phyloP scores from a whole-genome alignment of 2,113 vertebrate species.

The Dicaeum eximium region DNA sequence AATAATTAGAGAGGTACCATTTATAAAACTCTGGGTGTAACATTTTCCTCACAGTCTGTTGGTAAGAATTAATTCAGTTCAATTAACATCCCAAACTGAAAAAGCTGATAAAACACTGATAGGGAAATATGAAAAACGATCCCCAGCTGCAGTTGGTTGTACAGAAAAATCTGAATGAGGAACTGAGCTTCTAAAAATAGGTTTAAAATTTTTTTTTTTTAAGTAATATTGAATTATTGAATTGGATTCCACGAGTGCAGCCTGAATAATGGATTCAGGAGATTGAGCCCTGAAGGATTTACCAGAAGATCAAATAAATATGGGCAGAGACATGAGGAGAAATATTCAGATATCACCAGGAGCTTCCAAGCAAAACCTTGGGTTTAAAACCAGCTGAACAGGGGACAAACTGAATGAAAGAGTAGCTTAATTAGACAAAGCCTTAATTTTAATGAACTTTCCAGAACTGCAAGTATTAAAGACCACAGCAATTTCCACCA shows the following conservation, averaged over 20 bases:
- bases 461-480: not conserved
- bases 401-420: not conserved
- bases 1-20: not conserved
- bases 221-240: conserved; percentile 10
- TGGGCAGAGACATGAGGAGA: not conserved
- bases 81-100: not conserved
- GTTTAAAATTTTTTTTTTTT: not conserved
- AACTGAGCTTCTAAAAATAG: not conserved
- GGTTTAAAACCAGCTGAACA: not conserved
- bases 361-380: not conserved
- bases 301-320: conserved; percentile 10
- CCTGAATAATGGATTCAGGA: conserved; percentile 4
- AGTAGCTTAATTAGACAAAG: not conserved
- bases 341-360: not conserved
- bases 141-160: not conserved
- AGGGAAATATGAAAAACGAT: not conserved
- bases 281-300: conserved; percentile 14
- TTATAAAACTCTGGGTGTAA: not conserved
- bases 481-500: not conserved
- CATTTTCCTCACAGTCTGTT: not conserved
- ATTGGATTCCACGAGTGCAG: conserved; percentile 6
- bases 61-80: not conserved
- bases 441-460: conserved; percentile 14
- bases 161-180: conserved; percentile 17
- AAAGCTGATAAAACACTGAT: not conserved